Percentiles rank a stretch among this genome's conserved stretches.
phyloP scores from a whole-genome alignment of 2,888 invertebrate species.

The Dynastes tityus region DNA sequence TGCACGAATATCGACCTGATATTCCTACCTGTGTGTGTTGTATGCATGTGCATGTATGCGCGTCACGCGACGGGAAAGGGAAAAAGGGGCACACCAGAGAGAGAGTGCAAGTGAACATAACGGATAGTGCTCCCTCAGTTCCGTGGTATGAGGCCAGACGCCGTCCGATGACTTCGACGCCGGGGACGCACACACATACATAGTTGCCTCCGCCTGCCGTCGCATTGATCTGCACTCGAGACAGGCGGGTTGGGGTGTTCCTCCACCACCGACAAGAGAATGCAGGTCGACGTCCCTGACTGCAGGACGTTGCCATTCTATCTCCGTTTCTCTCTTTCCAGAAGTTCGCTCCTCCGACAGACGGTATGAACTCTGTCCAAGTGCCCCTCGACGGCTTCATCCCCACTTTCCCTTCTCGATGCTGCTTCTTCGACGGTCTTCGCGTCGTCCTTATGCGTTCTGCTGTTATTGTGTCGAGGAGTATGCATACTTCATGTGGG shows the following conservation, averaged over 20 bases:
- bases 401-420: constrained; percentile 45
- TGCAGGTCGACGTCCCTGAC: constrained; percentile 67
- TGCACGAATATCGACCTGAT: constrained; percentile 31
- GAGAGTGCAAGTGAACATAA: constrained; percentile 47
- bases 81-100: constrained; percentile 16
- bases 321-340: constrained; percentile 54
- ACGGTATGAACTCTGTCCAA: constrained; percentile 20
- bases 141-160: constrained; percentile 75
- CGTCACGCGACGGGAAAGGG: constrained; percentile 20
- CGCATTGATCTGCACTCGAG: constrained; percentile 73
- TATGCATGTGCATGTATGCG: background rate
- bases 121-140: constrained; percentile 31
- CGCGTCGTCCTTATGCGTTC: constrained; percentile 32
- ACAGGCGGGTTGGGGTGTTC: constrained; percentile 69
- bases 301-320: constrained; percentile 64
- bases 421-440: constrained; percentile 8
- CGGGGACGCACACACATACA: constrained; percentile 67
- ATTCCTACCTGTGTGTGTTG: constrained; percentile 16
- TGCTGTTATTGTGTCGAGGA: constrained; percentile 17
- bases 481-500: constrained; percentile 25
- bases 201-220: constrained; percentile 56
- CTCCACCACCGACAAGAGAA: constrained; percentile 53
- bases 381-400: constrained; percentile 38
- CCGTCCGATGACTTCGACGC: constrained; percentile 74
- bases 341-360: background rate